Base-by-base conservation (phyloP, 2,113 vertebrate genomes). In the Verasper variegatus region DNA sequence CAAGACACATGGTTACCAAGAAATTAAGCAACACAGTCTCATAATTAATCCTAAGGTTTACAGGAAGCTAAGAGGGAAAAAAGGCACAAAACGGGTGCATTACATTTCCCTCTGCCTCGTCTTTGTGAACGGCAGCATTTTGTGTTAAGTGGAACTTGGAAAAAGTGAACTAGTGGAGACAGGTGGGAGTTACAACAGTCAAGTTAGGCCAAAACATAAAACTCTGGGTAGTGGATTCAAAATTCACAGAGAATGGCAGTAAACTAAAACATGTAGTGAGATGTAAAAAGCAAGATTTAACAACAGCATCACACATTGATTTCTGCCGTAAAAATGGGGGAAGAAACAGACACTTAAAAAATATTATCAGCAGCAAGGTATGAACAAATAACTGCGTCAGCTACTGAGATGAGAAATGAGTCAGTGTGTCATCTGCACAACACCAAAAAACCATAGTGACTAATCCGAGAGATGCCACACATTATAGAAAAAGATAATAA, bases 41-140 rank as follows among this genome's bases (percentile, higher is more conserved):
- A 42, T 76, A 88, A 88, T 89, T 78, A 81, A 78, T 77, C 45
- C 60, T 61, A 23, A 74, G 68, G 56, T 88, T 90, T 81, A 88
- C 80, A 85, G 79, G 74, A 87, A 83, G 63, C 54, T 20, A 42
- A 54, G 63, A n/a, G 51, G 8, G 20, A 70, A 14, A 14, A 65
- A 55, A 63, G 35, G 72, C 71, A 77, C 74, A 87, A 14, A 59
- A 59, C 68, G 26, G 26, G 68, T 26, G 66, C 75, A 54, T 67
- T 11, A 18, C 45, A 5, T 83, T 82, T 77, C 47, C 52, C 23
- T n/a, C 63, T 77, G 31, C n/a, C n/a, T 52, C 17, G 35, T 80
- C 61, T 52, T 56, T 27, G 3, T 35, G 40, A 76, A 21, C 57
- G 76, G 65, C 55, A 82, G 73, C 64, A 27, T 69, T 85, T 68